Evolutionary conservation across 2,888 invertebrate species (phyloP).

Genomic region (Stenodera caucasica): DNA sequence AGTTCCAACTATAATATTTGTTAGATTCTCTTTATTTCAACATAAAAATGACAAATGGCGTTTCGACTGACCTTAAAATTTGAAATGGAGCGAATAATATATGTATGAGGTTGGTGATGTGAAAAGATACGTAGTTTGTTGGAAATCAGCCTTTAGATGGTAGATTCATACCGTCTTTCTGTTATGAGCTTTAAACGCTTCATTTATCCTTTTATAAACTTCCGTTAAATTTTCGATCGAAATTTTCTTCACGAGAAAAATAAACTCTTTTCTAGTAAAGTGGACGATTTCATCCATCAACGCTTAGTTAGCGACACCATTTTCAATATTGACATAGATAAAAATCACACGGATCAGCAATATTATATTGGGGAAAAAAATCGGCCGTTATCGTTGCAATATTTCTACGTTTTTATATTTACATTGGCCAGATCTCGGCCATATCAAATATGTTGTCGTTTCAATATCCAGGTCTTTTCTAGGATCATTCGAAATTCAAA

Average conservation of each 20-base stretch:
- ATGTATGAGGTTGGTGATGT: conserved; percentile 29
- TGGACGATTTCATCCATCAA: conserved; percentile 5
- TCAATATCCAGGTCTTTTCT: too few species aligned
- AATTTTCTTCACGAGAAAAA: not conserved
- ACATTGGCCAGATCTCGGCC: too few species aligned
- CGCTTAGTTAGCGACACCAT: not conserved
- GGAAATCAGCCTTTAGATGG: conserved; percentile 16
- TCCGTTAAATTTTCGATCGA: not conserved
- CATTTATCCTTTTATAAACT: conserved; percentile 16
- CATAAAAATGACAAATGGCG: conserved; percentile 27
- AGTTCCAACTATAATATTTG: not conserved
- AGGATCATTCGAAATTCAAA: too few species aligned
- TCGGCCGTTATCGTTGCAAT: too few species aligned
- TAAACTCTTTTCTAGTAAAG: not conserved
- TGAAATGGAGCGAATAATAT: conserved; percentile 30
- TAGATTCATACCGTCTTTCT: conserved; percentile 17
- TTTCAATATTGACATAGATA: conserved; percentile 6
- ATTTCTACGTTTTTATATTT: too few species aligned
- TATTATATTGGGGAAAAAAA: not conserved
- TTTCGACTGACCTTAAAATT: conserved; percentile 17
- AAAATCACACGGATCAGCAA: conserved; percentile 19
- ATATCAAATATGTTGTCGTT: too few species aligned
- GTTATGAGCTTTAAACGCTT: conserved; percentile 17
- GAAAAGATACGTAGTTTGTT: conserved; percentile 27
- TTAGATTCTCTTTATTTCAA: conserved; percentile 10